These are phyloP conservation scores for Synodontis membranacea DNA, from an alignment of 2,113 vertebrate species.

Conservation along the genomic window DNA sequence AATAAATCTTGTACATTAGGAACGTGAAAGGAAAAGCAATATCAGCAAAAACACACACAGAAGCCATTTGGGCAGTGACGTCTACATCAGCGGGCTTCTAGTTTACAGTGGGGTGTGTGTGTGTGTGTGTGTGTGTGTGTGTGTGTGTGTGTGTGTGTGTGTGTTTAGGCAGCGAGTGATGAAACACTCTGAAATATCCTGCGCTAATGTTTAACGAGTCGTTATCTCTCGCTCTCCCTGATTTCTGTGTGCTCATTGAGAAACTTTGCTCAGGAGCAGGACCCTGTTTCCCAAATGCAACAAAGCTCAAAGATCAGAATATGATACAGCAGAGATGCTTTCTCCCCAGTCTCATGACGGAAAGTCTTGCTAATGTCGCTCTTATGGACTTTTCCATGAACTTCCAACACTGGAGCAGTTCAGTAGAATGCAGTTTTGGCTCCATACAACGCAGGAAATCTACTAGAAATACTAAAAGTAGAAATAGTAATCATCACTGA, in stretches of 20 bases:
- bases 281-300: constrained; percentile 19
- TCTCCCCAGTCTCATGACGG: not conserved
- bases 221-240: constrained; percentile 16
- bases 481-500: not conserved
- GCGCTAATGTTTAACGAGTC: constrained; percentile 66
- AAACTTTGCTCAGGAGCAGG: constrained; percentile 54
- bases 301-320: constrained; percentile 16
- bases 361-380: not conserved
- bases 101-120: constrained; percentile 24
- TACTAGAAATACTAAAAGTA: no score
- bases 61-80: not conserved
- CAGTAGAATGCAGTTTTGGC: not conserved
- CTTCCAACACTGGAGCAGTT: not conserved
- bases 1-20: not conserved
- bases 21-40: constrained; percentile 3
- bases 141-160: constrained; percentile 48
- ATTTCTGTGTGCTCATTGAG: constrained; percentile 58
- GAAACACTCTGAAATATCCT: constrained; percentile 55
- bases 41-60: not conserved
- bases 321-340: not conserved
- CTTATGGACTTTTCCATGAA: not conserved
- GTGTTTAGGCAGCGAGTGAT: constrained; percentile 59
- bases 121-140: constrained; percentile 45
- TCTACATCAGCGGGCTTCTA: constrained; percentile 5
- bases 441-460: not conserved